Percentiles rank a stretch among this genome's conserved stretches.
phyloP scores from a whole-genome alignment of 2,888 invertebrate species.

The Zelleria hepariella region DNA sequence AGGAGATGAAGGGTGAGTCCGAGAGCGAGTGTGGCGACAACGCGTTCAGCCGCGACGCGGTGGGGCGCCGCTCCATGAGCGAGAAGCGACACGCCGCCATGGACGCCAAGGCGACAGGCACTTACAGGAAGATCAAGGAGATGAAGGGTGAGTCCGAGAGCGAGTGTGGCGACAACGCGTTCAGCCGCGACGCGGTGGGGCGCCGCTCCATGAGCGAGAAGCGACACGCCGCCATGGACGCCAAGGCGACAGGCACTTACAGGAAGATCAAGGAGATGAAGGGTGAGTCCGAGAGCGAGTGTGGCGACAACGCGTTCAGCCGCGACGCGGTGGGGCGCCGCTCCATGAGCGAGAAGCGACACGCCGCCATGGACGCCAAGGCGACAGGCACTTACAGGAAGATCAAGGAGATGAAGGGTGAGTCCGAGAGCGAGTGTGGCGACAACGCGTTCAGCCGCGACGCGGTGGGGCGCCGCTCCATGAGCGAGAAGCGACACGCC shows the following conservation, averaged over 20 bases:
- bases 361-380: slow-evolving; percentile 95
- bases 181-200: slow-evolving; percentile 93
- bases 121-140: neutral
- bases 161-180: slow-evolving; percentile 46
- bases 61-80: too few relatives aligned
- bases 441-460: neutral
- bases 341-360: slow-evolving; percentile 98
- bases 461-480: too few relatives aligned
- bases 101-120: neutral
- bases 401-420: slow-evolving; percentile 59
- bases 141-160: neutral
- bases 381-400: slow-evolving; percentile 94
- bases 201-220: slow-evolving; percentile 99
- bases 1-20: slow-evolving; percentile 46
- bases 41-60: neutral
- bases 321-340: too few relatives aligned
- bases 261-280: slow-evolving; percentile 74
- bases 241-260: slow-evolving; percentile 94
- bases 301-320: too few relatives aligned
- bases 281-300: neutral
- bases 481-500: neutral
- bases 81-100: neutral
- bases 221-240: slow-evolving; percentile 94
- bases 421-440: too few relatives aligned
- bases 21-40: too few relatives aligned